Evolutionary conservation across 2,113 vertebrate genomes (phyloP).

Genomic region (Ophthalmotilapia sp.): DNA sequence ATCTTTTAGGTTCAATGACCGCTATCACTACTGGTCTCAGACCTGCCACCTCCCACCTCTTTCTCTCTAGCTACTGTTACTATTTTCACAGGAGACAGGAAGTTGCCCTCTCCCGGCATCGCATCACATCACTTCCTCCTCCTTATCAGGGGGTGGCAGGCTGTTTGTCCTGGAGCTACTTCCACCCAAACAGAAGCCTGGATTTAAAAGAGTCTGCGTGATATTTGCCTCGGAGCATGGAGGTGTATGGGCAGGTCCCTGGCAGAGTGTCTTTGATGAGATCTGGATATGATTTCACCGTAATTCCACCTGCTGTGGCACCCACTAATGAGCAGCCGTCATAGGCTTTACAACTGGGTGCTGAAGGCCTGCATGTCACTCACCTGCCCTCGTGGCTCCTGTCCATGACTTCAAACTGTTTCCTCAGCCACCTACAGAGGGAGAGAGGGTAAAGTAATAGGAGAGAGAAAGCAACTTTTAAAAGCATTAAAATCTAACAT

Average conservation of each 20-base stretch:
- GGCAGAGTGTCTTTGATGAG: not conserved
- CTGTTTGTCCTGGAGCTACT: conserved; percentile 58
- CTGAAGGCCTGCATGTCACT: conserved; percentile 18
- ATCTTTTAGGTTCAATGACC: not conserved
- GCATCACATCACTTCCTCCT: conserved; percentile 56
- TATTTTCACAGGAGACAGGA: conserved; percentile 65
- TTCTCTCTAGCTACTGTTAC: conserved; percentile 32
- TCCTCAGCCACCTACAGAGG: conserved; percentile 77
- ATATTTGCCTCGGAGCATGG: not conserved
- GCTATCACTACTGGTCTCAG: not conserved
- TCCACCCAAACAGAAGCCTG: conserved; percentile 37
- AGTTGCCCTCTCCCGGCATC: conserved; percentile 38
- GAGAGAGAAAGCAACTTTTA: not conserved
- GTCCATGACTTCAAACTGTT: conserved; percentile 83
- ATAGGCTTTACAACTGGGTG: not conserved
- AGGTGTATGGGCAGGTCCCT: not conserved
- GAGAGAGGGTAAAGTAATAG: not conserved
- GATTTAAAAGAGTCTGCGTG: not conserved
- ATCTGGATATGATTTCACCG: conserved; percentile 25
- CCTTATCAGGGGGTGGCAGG: conserved; percentile 33
- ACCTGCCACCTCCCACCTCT: not conserved
- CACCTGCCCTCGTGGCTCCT: conserved; percentile 80
- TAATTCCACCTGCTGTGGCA: not conserved
- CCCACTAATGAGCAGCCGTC: not conserved
- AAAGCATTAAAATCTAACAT: not conserved